Evolutionary conservation across 2,797 vertebrate species (phyloP), one percentile per base, ranked within the genome.

Genomic region (Lepidocolaptes lacrymiger): DNA sequence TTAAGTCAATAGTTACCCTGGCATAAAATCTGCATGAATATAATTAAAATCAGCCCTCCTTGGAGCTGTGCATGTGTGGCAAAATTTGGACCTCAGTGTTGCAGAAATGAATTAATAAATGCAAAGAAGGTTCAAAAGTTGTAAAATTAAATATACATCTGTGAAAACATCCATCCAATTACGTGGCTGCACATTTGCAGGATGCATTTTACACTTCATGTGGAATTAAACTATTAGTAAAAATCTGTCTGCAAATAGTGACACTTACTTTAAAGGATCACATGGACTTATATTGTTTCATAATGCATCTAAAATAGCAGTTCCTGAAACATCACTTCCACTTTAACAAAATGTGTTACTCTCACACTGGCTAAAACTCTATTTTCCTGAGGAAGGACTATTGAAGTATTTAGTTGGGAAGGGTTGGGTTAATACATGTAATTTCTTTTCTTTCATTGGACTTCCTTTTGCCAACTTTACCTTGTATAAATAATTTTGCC

Each of bases 381-480:
- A 77, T 90, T 97, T 97, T 95, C 91, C 88, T 94, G 87, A 96
- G 87, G 89, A 96, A 96, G 85, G 48, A 36, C 82, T 85, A 91
- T 93, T 95, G 94, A 91, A 91, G 74, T 67, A 89, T 92, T 94
- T 93, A 89, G 77, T 62, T 87, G 93, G 96, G 92, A 97, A 97
- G 89, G 62, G 79, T 91, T 96, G 87, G 82, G 95, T 97, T 97
- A 96, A 96, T 94, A 52, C 56, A 67, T 89, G 92, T 91, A 96
- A 96, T 95, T 82, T 96, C 93, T 95, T 95, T 96, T 97, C 85
- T 95, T 94, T 82, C 96, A 86, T 91, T 97, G 94, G 89, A 97
- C 96, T 98, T 98, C 96, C 96, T 97, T 97, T 96, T 97, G 96
- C 96, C 97, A 97, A 94, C 97, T 98, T 98, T 98, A 97, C 97